Conservation (phyloP, 2,888 invertebrate species). For the Cephus nigrinus region DNA sequence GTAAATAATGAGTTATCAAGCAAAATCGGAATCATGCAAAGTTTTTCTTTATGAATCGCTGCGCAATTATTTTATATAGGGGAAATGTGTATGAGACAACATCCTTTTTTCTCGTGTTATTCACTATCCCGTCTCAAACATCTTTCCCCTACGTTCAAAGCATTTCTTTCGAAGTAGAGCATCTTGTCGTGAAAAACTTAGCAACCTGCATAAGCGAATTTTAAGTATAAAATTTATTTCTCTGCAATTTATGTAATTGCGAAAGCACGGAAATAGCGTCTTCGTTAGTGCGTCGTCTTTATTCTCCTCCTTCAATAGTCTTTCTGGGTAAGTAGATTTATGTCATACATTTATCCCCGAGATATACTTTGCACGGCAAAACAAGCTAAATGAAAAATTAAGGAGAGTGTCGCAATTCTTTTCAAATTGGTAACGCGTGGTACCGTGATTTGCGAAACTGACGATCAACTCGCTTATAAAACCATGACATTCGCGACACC, state of each 20-base stretch:
- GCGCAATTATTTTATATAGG: not conserved
- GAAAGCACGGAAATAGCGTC: not conserved
- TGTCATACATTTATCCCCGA: not conserved
- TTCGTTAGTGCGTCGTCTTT: not conserved
- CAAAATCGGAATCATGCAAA: too few species aligned
- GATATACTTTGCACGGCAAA: not conserved
- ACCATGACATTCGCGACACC: not conserved
- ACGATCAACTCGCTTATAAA: not conserved
- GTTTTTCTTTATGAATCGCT: not conserved
- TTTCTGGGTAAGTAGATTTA: not conserved
- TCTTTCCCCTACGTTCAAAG: not conserved
- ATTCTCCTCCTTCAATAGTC: not conserved
- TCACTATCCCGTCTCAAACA: too few species aligned
- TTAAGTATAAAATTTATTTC: not conserved
- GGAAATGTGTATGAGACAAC: not conserved
- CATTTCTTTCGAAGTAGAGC: not conserved
- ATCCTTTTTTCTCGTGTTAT: too few species aligned
- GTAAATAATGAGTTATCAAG: too few species aligned
- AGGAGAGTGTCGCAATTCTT: not conserved
- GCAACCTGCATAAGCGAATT: not conserved
- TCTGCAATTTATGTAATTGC: not conserved
- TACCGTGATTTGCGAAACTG: not conserved
- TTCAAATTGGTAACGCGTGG: not conserved
- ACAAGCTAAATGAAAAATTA: not conserved
- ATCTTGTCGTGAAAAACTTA: not conserved